Percentiles rank a stretch among this genome's conserved stretches.
Evolutionary conservation across 2,888 invertebrate species (phyloP).

Genomic region (Harpalus rubripes): DNA sequence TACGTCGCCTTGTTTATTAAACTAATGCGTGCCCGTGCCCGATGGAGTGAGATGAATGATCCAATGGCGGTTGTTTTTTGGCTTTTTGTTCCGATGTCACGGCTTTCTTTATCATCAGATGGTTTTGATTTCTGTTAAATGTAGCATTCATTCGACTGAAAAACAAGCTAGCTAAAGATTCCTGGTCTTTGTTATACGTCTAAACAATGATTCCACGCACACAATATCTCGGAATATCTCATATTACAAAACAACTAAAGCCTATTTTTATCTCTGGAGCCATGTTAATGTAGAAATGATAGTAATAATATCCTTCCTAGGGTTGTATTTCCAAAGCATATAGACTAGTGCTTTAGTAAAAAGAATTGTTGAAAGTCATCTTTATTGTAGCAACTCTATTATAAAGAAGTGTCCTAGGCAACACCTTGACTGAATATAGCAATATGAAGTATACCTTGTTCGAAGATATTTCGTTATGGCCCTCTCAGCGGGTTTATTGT

Average conservation of each 20-base stretch:
- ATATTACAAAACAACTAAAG: constrained; percentile 28
- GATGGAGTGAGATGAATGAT: constrained; percentile 47
- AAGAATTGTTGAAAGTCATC: no score
- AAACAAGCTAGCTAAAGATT: constrained; percentile 27
- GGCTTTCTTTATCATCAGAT: constrained; percentile 39
- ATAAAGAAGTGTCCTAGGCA: no score
- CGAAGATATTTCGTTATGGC: no score
- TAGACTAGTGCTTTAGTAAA: no score
- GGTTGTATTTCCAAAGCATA: background rate
- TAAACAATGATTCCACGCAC: constrained; percentile 17
- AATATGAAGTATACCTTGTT: no score
- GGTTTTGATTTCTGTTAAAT: constrained; percentile 53
- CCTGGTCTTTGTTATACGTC: constrained; percentile 18
- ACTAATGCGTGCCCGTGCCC: constrained; percentile 38
- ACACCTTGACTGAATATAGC: no score
- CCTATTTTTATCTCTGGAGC: constrained; percentile 26
- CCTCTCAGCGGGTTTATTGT: no score
- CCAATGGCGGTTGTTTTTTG: constrained; percentile 31
- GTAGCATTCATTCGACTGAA: constrained; percentile 50
- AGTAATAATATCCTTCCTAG: background rate
- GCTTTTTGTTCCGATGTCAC: constrained; percentile 41
- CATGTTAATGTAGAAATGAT: background rate
- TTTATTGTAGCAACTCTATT: no score
- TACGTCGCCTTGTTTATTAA: constrained; percentile 60
- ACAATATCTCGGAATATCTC: constrained; percentile 32